Base-by-base conservation (phyloP, 2,888 invertebrate species). In the Ormyrus nitidulus region DNA sequence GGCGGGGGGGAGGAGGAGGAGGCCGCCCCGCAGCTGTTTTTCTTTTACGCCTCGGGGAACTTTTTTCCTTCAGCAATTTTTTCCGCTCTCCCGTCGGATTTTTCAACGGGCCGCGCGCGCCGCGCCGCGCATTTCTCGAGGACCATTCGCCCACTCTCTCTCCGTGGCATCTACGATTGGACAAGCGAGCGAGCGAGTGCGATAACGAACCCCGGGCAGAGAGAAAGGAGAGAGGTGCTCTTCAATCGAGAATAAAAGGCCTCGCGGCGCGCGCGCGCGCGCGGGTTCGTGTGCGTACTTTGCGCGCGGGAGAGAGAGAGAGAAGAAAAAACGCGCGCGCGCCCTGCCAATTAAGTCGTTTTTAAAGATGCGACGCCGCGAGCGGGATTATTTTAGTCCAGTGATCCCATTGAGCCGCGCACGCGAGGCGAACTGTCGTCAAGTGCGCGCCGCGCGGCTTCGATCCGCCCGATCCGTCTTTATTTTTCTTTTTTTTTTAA, bases 21-120 rank as follows among this genome's bases (percentile, higher is more conserved):
- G 34, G 44, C 11, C 58, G 11, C 62, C 62, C 13, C 48, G 11
- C 44, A 44, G 8, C 56, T 89, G 89, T 89, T 90, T 90, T 87
- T 85, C 87, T 88, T 88, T 87, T 85, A 85, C 86, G 86, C 86
- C 83, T 86, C 85, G 85, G 71, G 83, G 80, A 85, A 62, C 80
- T 85, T 86, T 86, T 85, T 86, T 84, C 85, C 83, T 85, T 85
- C 84, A 83, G 83, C 83, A 84, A 86, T 85, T 85, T 87, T 86
- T 77, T 72, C 62, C 62, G 11, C 71, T 75, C 62, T 61, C 49
- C 65, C 64, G 68, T 56, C 48, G 64, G 77, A 77, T 70, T 78
- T 74, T 82, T 69, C 59, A 49, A 34, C 34, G 34, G 34, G 34
- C 64, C 34, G n/a, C 53, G 69, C 19, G 9, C 46, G 8, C 54